Percentiles rank a stretch among this genome's conserved stretches.
phyloP scores from a whole-genome alignment of 2,113 vertebrate species.

The Phodopus roborovskii region DNA sequence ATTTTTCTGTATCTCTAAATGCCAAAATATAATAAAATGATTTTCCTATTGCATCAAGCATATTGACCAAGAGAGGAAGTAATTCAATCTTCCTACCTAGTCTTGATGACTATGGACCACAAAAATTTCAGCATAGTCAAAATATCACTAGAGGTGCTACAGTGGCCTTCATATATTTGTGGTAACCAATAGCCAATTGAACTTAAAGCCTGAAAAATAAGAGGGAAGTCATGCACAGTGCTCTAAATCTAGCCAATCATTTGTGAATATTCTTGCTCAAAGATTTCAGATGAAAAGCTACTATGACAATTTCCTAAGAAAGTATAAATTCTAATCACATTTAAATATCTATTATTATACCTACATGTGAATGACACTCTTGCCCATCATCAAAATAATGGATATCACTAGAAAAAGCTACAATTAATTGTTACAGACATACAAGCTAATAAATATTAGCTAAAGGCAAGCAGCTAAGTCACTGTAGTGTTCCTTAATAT shows the following conservation, averaged over 20 bases:
- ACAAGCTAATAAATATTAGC: too few species aligned
- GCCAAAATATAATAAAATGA: slow-evolving; percentile 14
- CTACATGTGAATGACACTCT: not conserved
- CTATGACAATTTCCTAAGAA: not conserved
- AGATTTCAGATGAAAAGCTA: not conserved
- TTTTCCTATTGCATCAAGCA: too few species aligned
- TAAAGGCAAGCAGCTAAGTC: too few species aligned
- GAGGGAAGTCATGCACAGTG: too few species aligned
- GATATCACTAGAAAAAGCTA: not conserved
- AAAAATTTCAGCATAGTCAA: not conserved
- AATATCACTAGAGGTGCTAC: not conserved
- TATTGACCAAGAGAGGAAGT: not conserved
- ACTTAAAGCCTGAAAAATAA: not conserved
- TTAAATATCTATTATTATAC: not conserved
- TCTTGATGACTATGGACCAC: not conserved
- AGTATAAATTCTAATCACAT: not conserved
- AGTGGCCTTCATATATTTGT: not conserved
- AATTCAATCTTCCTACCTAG: not conserved
- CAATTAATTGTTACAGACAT: too few species aligned
- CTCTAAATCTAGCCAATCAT: not conserved
- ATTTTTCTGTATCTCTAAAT: slow-evolving; percentile 40
- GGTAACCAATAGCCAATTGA: not conserved
- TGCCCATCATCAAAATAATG: not conserved
- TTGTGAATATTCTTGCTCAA: too few species aligned
- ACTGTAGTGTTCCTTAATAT: too few species aligned